These are phyloP conservation scores for Actinernus sp. DNA, from an alignment of 92 coral and sea anemone species.

Conservation along the genomic window DNA sequence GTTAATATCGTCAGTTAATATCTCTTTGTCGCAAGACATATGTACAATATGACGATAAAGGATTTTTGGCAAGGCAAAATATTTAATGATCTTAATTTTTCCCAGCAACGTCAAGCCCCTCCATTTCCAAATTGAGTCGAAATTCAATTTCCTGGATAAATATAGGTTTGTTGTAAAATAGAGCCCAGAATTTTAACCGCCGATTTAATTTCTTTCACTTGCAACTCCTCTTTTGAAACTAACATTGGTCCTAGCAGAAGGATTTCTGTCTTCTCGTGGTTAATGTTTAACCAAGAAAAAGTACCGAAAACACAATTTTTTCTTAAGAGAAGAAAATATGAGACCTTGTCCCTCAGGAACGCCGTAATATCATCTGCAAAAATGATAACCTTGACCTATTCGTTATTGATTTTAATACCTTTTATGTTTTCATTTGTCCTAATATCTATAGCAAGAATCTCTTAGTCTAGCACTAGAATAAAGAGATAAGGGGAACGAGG, in stretches of 20 bases:
- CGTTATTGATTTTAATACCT: constrained; percentile 13
- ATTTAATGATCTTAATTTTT: constrained; percentile 35
- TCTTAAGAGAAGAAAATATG: too few relatives aligned
- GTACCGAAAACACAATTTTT: not conserved
- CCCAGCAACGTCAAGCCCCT: constrained; percentile 28
- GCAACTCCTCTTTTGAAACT: constrained; percentile 10
- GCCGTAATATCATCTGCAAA: constrained; percentile 54
- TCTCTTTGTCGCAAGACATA: too few relatives aligned
- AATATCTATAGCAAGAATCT: constrained; percentile 12
- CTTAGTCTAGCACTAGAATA: constrained; percentile 37
- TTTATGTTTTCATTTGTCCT: constrained; percentile 4
- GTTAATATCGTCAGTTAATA: too few relatives aligned
- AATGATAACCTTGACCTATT: constrained; percentile 3
- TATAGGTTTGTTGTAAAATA: too few relatives aligned
- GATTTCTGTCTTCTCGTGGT: constrained; percentile 46
- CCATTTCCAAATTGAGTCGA: constrained; percentile 38
- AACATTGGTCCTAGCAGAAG: constrained; percentile 10
- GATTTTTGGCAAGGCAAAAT: too few relatives aligned
- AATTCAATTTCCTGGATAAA: too few relatives aligned
- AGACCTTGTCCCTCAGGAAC: constrained; percentile 14
- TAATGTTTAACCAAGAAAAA: constrained; percentile 19
- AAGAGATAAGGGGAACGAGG: too few relatives aligned
- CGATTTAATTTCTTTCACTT: constrained; percentile 2
- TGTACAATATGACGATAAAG: constrained; percentile 13
- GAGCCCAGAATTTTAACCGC: too few relatives aligned